Percentiles rank a stretch among this genome's conserved stretches.
Evolutionary conservation across 2,797 vertebrate species (phyloP).

Genomic region (Anas acuta): DNA sequence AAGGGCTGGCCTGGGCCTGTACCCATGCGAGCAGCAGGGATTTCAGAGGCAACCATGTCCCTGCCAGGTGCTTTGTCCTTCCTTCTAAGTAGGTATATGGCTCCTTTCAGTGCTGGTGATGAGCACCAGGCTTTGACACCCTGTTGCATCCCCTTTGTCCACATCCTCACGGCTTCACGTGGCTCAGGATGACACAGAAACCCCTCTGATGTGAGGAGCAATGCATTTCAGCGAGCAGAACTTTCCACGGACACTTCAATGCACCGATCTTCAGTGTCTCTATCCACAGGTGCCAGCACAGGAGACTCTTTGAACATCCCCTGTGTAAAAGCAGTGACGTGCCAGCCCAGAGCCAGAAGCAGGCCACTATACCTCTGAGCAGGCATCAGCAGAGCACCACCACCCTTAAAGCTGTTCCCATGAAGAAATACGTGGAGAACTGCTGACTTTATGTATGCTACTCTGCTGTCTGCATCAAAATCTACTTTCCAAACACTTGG

Average conservation of each 20-base stretch:
- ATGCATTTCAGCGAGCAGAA: neutral
- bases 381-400: neutral
- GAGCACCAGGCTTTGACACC: neutral
- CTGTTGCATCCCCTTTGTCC: neutral
- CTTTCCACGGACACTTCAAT: neutral
- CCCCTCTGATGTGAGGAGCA: neutral
- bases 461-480: neutral
- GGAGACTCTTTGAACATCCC: neutral
- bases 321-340: neutral
- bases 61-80: neutral
- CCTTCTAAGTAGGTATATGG: fast-evolving
- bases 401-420: neutral
- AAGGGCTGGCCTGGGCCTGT: neutral
- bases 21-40: neutral
- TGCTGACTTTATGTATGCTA: neutral
- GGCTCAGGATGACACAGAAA: neutral
- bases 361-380: neutral
- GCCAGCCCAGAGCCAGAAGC: neutral
- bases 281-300: neutral
- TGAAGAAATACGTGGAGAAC: neutral
- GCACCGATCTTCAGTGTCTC: neutral
- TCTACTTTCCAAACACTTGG: neutral
- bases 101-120: fast-evolving
- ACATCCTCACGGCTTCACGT: neutral
- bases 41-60: neutral